Percentiles rank a stretch among this genome's conserved stretches.
Evolutionary conservation across 2,797 vertebrate genomes (phyloP).

Genomic region (Acridotheres tristis): DNA sequence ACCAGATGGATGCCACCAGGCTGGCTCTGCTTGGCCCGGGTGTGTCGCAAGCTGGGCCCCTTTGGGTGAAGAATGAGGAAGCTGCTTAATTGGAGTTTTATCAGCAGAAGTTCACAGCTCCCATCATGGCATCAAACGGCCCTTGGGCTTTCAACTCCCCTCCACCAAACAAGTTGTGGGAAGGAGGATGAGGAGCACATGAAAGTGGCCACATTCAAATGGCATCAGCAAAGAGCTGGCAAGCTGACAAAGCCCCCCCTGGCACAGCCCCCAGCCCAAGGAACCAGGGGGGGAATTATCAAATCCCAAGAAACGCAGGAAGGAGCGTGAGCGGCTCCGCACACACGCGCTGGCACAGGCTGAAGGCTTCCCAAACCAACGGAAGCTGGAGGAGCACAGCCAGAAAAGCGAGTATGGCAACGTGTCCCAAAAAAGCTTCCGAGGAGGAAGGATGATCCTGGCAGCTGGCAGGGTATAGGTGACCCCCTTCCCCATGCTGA

Average conservation of each 20-base stretch:
- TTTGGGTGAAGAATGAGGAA: slow-evolving; percentile 52
- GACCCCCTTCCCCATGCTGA: neutral
- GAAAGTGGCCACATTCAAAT: slow-evolving; percentile 58
- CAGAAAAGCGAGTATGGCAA: neutral
- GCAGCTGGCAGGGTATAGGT: neutral
- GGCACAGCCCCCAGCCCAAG: neutral
- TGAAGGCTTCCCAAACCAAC: neutral
- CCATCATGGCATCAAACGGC: slow-evolving; percentile 43
- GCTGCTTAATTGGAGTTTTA: slow-evolving; percentile 26
- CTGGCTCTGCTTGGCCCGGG: neutral
- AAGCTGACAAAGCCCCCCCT: neutral
- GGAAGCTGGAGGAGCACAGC: neutral
- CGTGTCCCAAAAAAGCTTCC: neutral
- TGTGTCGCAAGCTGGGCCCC: neutral
- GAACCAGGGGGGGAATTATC: neutral
- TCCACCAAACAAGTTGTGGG: slow-evolving; percentile 46
- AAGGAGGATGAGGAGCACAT: slow-evolving; percentile 45
- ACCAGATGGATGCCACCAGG: neutral
- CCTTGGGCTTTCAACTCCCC: slow-evolving; percentile 45
- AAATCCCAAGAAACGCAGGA: neutral
- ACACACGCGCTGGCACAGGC: neutral
- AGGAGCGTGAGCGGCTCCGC: fast-evolving
- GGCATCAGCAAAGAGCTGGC: slow-evolving; percentile 30
- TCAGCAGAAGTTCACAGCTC: slow-evolving; percentile 32
- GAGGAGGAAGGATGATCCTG: neutral